A percentile compares a stretch with the other conserved stretches of the same genome.
phyloP scores from a whole-genome alignment of 2,113 vertebrate species.

The Oreochromis tanganicae region DNA sequence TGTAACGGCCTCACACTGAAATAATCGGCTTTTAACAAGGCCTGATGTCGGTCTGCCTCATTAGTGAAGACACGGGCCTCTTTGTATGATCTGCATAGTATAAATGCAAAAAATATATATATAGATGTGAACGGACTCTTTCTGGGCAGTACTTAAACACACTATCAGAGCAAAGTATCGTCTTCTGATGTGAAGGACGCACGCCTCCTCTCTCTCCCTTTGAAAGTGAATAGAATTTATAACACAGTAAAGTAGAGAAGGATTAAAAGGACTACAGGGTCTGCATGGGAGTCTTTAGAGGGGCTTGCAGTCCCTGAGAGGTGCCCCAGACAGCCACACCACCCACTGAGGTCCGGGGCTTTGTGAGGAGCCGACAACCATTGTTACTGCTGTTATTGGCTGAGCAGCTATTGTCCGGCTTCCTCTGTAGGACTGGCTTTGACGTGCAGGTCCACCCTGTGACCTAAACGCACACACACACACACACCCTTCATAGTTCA shows the following conservation, averaged over 20 bases:
- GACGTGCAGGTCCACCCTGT: constrained; percentile 53
- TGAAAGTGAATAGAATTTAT: neutral
- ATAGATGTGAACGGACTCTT: neutral
- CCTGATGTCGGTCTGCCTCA: neutral
- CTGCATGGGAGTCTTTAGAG: neutral
- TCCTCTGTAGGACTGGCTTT: constrained; percentile 57
- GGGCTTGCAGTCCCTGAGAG: constrained; percentile 16
- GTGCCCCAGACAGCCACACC: constrained; percentile 53
- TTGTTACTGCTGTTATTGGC: constrained; percentile 65
- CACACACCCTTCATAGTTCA: constrained; percentile 34
- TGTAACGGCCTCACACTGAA: neutral
- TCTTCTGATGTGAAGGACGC: neutral
- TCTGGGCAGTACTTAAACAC: neutral
- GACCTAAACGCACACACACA: constrained; percentile 31
- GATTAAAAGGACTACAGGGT: neutral
- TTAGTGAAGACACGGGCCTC: neutral
- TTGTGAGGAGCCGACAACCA: constrained; percentile 49
- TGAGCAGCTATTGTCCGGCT: constrained; percentile 63
- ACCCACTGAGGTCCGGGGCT: constrained; percentile 56
- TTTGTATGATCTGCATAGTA: neutral
- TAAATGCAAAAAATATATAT: neutral
- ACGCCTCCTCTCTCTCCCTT: neutral
- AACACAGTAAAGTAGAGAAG: neutral
- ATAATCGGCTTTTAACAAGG: constrained; percentile 13
- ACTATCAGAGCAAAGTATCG: neutral